phyloP scores from a whole-genome alignment of 2,888 invertebrate species.

The Galerucella pusilla region DNA sequence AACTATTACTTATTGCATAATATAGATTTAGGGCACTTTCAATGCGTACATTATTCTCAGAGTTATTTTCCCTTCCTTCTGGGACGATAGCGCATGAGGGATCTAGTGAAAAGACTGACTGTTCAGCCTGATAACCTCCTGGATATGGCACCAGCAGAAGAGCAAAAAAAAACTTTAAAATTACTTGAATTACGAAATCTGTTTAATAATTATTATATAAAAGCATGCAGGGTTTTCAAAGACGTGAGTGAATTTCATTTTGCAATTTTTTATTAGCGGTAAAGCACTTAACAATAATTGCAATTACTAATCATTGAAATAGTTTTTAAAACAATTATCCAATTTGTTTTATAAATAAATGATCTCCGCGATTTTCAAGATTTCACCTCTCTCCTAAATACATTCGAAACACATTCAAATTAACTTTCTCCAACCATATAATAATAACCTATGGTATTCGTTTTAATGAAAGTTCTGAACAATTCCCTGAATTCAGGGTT shows the following conservation, averaged over 20 bases:
- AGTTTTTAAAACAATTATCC: neutral
- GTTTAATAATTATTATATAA: neutral
- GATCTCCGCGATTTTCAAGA: neutral
- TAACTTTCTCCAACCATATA: neutral
- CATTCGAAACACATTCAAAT: neutral
- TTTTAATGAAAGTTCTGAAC: neutral
- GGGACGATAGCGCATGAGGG: no score
- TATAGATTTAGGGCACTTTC: no score
- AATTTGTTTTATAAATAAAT: neutral
- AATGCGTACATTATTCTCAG: no score
- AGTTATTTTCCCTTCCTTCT: no score
- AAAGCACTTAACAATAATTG: neutral
- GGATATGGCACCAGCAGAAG: no score
- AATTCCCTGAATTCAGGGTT: neutral
- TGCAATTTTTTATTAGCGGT: neutral
- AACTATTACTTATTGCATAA: no score
- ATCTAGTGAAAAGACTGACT: no score
- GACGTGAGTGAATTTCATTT: neutral
- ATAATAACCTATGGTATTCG: neutral
- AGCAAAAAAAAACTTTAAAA: no score
- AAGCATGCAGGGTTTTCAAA: neutral
- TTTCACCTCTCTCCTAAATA: neutral
- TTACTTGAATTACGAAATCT: neutral
- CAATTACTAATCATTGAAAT: neutral
- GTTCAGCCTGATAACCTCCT: no score